Evolutionary conservation across 2,888 invertebrate species (phyloP), one percentile per base, ranked within the genome.

Genomic region (Ferrisia virgata): DNA sequence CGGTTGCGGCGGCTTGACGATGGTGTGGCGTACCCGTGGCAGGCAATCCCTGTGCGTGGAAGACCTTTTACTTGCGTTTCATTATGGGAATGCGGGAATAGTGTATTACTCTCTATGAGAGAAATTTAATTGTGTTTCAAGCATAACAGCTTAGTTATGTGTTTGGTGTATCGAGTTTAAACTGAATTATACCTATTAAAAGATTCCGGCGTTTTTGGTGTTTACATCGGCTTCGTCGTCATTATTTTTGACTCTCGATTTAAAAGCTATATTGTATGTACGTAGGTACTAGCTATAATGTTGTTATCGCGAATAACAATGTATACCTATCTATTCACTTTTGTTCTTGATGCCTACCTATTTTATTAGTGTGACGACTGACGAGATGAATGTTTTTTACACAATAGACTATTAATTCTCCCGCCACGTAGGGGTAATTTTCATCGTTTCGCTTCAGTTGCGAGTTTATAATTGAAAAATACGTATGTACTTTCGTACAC

Each of bases 181-280:
- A 64, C 64, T 64, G 64, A 64, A 64, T 64, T 64, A 64, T 28
- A 28, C 53, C 64, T 64, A 64, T 64, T 53, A 53, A 64, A 64
- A 64, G 64, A 64, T 64, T 64, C 28, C 28, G 53, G 28, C 6
- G 64, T 64, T 64, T 64, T 64, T 64, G 64, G 13, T 15, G 25
- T 28, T 64, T 15, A 15, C 31, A 13, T 64, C 64, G 28, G 25
- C 28, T 9, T 22, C 64, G 28, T 64, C 28, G 28, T 22, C 28
- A 28, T 64, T 28, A 64, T 64, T 64, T 64, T 64, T 28, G 64
- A 64, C 53, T 53, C 53, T 53, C 53, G 13, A 64, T 64, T 64
- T 28, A 64, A 64, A 64, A 15, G 28, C 64, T 28, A 28, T 2
- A 2, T 25, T 58, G n/a, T 64, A 11, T 8, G 39, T 5, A 39